These are phyloP conservation scores for Smittia sp. DNA, from an alignment of 2,888 invertebrate genomes.

Conservation along the genomic window DNA sequence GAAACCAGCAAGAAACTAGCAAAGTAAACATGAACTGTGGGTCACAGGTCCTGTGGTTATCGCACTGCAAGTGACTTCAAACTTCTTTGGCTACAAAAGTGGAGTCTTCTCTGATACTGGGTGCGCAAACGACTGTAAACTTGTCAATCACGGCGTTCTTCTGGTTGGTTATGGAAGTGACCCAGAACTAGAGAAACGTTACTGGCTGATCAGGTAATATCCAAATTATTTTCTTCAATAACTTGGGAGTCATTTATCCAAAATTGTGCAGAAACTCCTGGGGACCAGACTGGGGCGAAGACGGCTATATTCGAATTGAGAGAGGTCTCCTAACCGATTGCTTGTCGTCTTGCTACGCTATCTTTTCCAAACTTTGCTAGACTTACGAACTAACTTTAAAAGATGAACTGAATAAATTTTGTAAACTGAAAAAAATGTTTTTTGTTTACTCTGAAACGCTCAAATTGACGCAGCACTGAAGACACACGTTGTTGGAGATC, in stretches of 20 bases:
- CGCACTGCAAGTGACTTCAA: no score
- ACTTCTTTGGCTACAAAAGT: no score
- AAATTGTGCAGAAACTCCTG: not conserved
- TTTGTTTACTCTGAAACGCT: not conserved
- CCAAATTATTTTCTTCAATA: not conserved
- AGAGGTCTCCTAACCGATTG: not conserved
- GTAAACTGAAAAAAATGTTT: not conserved
- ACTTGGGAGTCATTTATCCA: no score
- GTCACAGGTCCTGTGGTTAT: no score
- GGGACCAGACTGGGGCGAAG: slow-evolving; percentile 3
- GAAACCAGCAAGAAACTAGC: no score
- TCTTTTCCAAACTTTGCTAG: not conserved
- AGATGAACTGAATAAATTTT: not conserved
- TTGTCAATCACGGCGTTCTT: not conserved
- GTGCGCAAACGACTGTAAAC: not conserved
- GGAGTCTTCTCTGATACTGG: no score
- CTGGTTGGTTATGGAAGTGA: not conserved
- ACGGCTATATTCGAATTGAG: slow-evolving; percentile 17
- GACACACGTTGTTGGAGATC: no score
- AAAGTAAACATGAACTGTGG: no score
- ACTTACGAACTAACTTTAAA: not conserved
- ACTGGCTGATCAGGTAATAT: not conserved
- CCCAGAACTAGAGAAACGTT: not conserved
- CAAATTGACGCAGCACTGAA: no score
- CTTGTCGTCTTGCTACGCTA: not conserved